Base-by-base conservation (phyloP, 1,140 invertebrate species). In the Schmidtea mediterranea region DNA sequence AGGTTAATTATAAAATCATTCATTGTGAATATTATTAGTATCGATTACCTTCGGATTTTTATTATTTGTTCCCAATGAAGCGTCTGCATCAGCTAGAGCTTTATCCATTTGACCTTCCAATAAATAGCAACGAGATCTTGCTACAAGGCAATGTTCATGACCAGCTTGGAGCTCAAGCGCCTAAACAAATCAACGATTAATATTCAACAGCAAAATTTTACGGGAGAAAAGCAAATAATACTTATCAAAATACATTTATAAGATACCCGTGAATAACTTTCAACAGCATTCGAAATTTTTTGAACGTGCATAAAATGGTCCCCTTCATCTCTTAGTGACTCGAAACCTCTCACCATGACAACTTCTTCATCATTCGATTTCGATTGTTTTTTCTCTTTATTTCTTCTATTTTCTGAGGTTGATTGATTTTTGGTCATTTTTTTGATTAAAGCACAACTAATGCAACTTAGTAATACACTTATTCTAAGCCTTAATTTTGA, bases 71-170 rank as follows among this genome's bases (percentile, higher is more conserved):
- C 71, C 67, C 0, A 87, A 62, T 0, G 80, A 80, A 1, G 72
- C 71, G 59, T 87, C 79, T 0, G 82, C 80, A 60, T 92, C 84
- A 52, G 74, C 66, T 3, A 89, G 63, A 0, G 82, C 81, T 56
- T 77, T 74, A 18, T 75, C 72, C 0, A 82, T 75, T 58, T 86
- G 75, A 6, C 83, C 84, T 9, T 89, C 63, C 36, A 82, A 69
- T n/a, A 90, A 67, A 59, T 82, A 76, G 62, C 83, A 90, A 61
- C 79, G 80, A 57, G 82, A 82, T 50, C 84, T 71, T 1, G 80
- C 76, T 13, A 89, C 79, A 24, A 87, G 67, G 9, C 80, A 80
- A 52, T 78, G 77, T 54, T 79, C 79, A 55, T 89, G 81, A 43
- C 74, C 74, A 10, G 76, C 75, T 56, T 79, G 80, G 45, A 87